phyloP scores from a whole-genome alignment of 2,888 invertebrate genomes.

The Drosophila neonasuta region DNA sequence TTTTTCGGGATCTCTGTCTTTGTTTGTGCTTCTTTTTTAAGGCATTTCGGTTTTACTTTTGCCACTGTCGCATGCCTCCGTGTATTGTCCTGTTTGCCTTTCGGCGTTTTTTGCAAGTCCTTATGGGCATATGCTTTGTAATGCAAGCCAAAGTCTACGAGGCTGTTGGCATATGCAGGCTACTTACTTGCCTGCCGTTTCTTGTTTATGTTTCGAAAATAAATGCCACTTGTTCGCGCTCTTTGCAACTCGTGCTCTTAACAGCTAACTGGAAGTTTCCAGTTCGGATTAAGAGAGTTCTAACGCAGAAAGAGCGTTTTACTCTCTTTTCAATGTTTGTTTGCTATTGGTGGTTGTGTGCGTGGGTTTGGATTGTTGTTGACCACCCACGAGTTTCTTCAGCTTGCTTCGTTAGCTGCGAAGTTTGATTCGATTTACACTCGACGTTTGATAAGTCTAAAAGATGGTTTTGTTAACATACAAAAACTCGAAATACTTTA shows the following conservation, averaged over 20 bases:
- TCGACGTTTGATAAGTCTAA: neutral
- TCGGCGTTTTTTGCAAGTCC: constrained; percentile 56
- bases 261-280: constrained; percentile 53
- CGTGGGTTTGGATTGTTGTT: neutral
- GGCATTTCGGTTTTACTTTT: constrained; percentile 22
- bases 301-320: neutral
- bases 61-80: constrained; percentile 35
- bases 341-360: constrained; percentile 17
- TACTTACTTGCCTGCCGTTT: constrained; percentile 42
- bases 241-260: constrained; percentile 36
- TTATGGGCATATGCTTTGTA: constrained; percentile 55
- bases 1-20: constrained; percentile 8
- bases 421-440: neutral
- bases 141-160: constrained; percentile 38
- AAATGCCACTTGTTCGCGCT: constrained; percentile 20
- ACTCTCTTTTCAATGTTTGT: constrained; percentile 10
- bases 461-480: no score
- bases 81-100: constrained; percentile 41
- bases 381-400: neutral
- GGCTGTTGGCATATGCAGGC: constrained; percentile 37
- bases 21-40: constrained; percentile 13
- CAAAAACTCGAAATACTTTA: no score
- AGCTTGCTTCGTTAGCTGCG: neutral
- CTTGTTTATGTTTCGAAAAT: constrained; percentile 65
- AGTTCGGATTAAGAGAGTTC: constrained; percentile 30